Evolutionary conservation across 2,113 vertebrate genomes (phyloP).

Genomic region (Triplophysa dalaica): DNA sequence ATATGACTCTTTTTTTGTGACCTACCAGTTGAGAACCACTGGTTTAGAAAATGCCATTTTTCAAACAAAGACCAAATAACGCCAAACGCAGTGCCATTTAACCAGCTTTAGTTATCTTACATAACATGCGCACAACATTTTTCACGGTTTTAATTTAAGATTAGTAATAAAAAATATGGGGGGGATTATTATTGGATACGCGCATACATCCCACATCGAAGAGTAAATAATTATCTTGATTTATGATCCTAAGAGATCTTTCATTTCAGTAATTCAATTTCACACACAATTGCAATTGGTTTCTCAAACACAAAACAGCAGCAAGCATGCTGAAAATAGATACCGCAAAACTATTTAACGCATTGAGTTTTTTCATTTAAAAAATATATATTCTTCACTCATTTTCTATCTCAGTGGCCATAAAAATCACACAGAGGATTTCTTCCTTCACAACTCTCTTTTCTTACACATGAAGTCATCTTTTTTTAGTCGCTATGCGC

Average conservation of each 20-base stretch:
- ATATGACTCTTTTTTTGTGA: background rate
- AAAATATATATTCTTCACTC: background rate
- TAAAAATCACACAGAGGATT: conserved; percentile 17
- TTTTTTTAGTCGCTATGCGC: conserved; percentile 50
- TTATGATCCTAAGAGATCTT: background rate
- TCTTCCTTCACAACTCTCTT: conserved; percentile 20
- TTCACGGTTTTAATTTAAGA: background rate
- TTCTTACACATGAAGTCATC: conserved; percentile 46
- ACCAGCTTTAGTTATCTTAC: background rate
- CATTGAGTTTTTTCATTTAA: conserved; percentile 24
- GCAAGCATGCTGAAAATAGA: conserved; percentile 13
- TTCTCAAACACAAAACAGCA: conserved; percentile 35
- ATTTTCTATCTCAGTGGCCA: conserved; percentile 10
- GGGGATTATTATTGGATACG: background rate
- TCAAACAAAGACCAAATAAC: background rate
- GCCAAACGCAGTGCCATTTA: background rate
- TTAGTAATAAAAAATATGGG: conserved; percentile 9
- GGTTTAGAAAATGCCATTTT: background rate
- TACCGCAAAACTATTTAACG: conserved; percentile 18
- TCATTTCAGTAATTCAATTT: conserved; percentile 30
- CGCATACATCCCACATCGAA: background rate
- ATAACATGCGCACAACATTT: background rate
- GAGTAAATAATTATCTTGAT: background rate
- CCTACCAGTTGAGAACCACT: background rate
- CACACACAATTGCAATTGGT: conserved; percentile 15